Percentiles rank a stretch among this genome's conserved stretches.
Conservation (phyloP, 2,797 vertebrate genomes). For the Masticophis lateralis region DNA sequence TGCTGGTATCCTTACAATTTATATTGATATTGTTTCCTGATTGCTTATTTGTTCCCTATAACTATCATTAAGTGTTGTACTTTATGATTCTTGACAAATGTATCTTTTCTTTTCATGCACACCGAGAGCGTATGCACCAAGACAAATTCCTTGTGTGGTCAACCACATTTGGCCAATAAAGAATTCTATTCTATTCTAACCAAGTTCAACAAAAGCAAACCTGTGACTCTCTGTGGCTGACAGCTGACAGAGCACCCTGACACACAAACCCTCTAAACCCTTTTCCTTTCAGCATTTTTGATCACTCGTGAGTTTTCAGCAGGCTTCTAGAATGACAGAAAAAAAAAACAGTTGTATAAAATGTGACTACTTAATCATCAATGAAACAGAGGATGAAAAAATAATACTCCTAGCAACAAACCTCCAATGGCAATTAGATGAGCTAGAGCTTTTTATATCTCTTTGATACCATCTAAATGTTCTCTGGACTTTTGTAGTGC, state of each 20-base stretch:
- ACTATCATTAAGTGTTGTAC: no score
- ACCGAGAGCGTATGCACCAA: no score
- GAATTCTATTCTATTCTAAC: no score
- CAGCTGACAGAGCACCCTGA: not conserved
- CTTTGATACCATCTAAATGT: not conserved
- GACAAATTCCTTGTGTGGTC: no score
- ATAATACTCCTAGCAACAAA: not conserved
- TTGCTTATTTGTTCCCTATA: no score
- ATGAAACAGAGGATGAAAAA: not conserved
- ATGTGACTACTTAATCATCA: not conserved
- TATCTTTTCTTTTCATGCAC: no score
- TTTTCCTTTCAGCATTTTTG: not conserved
- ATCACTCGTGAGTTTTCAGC: not conserved
- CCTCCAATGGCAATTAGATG: not conserved
- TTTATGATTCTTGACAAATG: no score
- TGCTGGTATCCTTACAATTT: no score
- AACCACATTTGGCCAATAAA: no score
- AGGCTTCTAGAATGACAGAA: not conserved
- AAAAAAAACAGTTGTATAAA: not conserved
- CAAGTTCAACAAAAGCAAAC: not conserved
- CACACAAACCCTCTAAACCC: not conserved
- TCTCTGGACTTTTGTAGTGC: not conserved
- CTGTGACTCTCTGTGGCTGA: not conserved
- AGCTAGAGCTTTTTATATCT: not conserved
- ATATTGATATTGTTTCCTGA: no score